Evolutionary conservation across 1,140 invertebrate genomes (phyloP).

Genomic region (Drosophila repleta): DNA sequence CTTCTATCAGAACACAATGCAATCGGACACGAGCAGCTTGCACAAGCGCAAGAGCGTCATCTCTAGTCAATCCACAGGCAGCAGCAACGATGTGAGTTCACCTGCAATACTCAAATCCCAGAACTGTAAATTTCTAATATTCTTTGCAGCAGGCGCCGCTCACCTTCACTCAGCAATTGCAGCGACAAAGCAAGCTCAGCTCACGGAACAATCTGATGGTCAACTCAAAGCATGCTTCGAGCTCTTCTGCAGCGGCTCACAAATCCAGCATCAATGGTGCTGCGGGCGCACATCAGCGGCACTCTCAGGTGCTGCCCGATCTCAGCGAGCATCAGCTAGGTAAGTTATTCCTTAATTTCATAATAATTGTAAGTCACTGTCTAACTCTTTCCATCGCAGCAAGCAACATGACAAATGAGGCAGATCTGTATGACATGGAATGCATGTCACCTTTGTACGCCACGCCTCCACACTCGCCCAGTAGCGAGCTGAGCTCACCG

Average conservation of each 20-base stretch:
- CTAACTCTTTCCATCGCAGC: conserved; percentile 28
- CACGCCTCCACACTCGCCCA: conserved; percentile 92
- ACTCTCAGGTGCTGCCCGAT: conserved; percentile 81
- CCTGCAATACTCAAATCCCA: neutral
- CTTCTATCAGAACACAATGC: conserved; percentile 84
- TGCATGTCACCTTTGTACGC: conserved; percentile 90
- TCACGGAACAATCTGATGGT: conserved; percentile 82
- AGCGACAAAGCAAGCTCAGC: conserved; percentile 84
- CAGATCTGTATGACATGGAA: conserved; percentile 83
- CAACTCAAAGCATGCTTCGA: conserved; percentile 84
- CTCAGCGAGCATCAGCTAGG: conserved; percentile 82
- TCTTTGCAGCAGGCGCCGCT: conserved; percentile 84
- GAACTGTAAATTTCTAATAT: neutral
- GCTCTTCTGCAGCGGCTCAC: conserved; percentile 55
- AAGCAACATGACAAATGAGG: conserved; percentile 78
- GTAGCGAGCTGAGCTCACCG: conserved; percentile 87
- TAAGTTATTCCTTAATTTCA: conserved; percentile 23
- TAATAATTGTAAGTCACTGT: neutral
- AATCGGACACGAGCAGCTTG: conserved; percentile 82
- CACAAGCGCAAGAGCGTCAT: conserved; percentile 84
- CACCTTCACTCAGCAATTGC: conserved; percentile 91
- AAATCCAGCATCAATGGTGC: conserved; percentile 44
- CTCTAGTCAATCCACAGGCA: conserved; percentile 84
- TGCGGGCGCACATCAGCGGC: conserved; percentile 85
- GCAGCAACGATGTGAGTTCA: conserved; percentile 82